These are phyloP conservation scores for Paradoxurus hermaphroditus DNA, from an alignment of 2,113 vertebrate species.

Conservation along the genomic window DNA sequence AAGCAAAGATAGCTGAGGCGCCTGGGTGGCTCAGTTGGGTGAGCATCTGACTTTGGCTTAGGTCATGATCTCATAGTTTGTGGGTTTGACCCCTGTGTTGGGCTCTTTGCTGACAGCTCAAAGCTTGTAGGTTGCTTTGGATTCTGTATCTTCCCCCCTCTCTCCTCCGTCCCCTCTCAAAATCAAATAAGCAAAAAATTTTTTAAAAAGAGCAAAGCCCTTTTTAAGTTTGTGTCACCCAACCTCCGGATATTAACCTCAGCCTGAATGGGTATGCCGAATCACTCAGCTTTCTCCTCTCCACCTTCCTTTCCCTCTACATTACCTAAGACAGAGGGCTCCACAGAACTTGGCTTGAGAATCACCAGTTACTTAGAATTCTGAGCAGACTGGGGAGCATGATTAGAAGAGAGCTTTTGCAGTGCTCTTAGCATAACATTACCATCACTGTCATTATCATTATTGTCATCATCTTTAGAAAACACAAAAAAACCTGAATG, in stretches of 20 bases:
- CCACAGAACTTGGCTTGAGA: background rate
- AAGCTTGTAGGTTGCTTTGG: too few species aligned
- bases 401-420: background rate
- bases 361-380: slow-evolving; percentile 34
- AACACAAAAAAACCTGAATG: background rate
- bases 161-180: background rate
- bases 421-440: background rate
- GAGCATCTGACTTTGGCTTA: background rate
- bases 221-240: background rate
- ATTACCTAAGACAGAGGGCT: background rate
- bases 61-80: background rate
- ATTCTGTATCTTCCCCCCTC: background rate
- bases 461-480: background rate
- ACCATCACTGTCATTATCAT: background rate
- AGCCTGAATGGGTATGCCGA: rapidly evolving
- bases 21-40: background rate
- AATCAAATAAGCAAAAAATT: background rate
- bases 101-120: too few species aligned
- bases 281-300: background rate
- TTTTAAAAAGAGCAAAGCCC: too few species aligned
- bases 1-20: background rate
- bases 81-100: background rate
- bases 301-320: background rate
- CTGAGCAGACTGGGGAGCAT: background rate
- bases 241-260: background rate